Percentiles rank a stretch among this genome's conserved stretches.
Evolutionary conservation across 2,888 invertebrate species (phyloP).

Genomic region (Tyria jacobaeae): DNA sequence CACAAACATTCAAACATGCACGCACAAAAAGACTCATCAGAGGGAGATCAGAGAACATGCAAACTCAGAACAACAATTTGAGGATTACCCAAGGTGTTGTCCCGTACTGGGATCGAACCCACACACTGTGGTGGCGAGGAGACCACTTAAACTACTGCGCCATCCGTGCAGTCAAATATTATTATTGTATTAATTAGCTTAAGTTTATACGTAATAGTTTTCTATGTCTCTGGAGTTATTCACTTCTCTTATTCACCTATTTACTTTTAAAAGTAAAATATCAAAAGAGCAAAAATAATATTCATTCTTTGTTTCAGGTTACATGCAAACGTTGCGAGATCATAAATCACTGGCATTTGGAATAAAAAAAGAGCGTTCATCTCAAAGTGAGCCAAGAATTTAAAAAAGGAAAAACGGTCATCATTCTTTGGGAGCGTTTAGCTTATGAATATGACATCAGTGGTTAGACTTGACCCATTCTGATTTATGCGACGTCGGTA

Average conservation of each 20-base stretch:
- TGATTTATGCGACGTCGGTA: conserved; percentile 74
- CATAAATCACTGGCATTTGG: conserved; percentile 66
- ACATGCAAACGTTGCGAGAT: conserved; percentile 43
- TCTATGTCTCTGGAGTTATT: conserved; percentile 20
- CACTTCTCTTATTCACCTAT: conserved; percentile 24
- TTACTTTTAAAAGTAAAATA: conserved; percentile 24
- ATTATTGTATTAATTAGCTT: background rate
- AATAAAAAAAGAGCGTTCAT: conserved; percentile 52
- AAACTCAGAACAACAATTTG: too few species aligned
- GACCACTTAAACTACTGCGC: too few species aligned
- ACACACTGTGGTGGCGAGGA: too few species aligned
- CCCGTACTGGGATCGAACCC: too few species aligned
- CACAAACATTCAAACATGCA: too few species aligned
- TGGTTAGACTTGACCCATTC: conserved; percentile 64
- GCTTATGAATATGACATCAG: conserved; percentile 84
- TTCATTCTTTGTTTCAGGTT: conserved; percentile 72
- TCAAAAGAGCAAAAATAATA: conserved; percentile 31
- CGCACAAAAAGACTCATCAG: too few species aligned
- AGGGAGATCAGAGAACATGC: too few species aligned
- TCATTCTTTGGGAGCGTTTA: conserved; percentile 63
- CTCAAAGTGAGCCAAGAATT: conserved; percentile 59
- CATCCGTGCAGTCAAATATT: too few species aligned
- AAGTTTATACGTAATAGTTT: background rate
- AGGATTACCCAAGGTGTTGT: too few species aligned
- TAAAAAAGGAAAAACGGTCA: conserved; percentile 64